Conservation (phyloP, 2,797 vertebrate species). For the Amazonetta brasiliensis region DNA sequence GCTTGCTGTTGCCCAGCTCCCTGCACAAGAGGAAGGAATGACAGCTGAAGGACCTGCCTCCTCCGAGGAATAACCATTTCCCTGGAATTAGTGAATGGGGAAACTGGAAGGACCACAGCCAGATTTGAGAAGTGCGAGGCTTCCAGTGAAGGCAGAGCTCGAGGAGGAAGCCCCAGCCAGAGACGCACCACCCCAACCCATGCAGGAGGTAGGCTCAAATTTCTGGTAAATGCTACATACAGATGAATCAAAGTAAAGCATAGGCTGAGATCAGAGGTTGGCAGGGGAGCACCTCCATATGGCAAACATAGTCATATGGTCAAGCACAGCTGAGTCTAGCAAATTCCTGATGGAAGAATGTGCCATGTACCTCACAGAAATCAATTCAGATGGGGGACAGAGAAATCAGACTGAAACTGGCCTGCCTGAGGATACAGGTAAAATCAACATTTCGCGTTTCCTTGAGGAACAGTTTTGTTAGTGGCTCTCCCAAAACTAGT, state of each 20-base stretch:
- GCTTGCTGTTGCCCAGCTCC: background rate
- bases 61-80: background rate
- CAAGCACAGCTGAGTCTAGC: background rate
- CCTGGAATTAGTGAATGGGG: background rate
- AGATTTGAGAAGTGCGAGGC: rapidly evolving
- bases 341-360: background rate
- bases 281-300: background rate
- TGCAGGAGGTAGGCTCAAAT: background rate
- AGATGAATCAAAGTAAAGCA: background rate
- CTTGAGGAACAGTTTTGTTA: background rate
- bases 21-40: background rate
- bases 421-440: background rate
- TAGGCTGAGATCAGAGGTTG: background rate
- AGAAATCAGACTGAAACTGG: background rate
- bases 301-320: background rate
- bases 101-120: background rate
- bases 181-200: background rate
- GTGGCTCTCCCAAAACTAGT: background rate
- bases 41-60: background rate
- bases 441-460: background rate
- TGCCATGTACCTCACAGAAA: background rate
- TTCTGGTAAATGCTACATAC: background rate
- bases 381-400: background rate
- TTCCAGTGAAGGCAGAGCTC: background rate
- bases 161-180: background rate